These are phyloP conservation scores for Antheraea yamamai DNA, from an alignment of 2,888 invertebrate genomes.

Conservation along the genomic window DNA sequence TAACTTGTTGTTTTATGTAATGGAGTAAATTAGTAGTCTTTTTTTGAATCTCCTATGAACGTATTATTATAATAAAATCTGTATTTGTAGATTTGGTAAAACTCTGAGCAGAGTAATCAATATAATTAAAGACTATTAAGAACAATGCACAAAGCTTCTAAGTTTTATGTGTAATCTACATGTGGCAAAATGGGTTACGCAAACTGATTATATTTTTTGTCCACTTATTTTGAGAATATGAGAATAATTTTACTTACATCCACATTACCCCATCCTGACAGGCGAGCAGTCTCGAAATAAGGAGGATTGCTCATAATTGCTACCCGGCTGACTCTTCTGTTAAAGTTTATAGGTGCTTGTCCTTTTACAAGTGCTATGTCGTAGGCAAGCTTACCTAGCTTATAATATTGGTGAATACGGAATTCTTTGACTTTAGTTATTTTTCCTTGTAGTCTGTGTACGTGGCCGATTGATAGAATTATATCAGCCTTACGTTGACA, in stretches of 20 bases:
- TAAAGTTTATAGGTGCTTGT: slow-evolving; percentile 27
- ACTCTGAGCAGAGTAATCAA: too few species aligned
- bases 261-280: slow-evolving; percentile 41
- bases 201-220: too few species aligned
- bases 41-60: not conserved
- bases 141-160: too few species aligned
- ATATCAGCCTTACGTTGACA: slow-evolving; percentile 10
- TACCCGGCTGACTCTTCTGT: slow-evolving; percentile 29
- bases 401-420: not conserved
- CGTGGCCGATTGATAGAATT: slow-evolving; percentile 28
- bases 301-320: slow-evolving; percentile 28
- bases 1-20: slow-evolving; percentile 3
- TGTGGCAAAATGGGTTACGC: too few species aligned
- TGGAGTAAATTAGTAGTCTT: not conserved
- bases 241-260: slow-evolving; percentile 33
- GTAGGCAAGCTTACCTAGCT: slow-evolving; percentile 14
- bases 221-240: not conserved
- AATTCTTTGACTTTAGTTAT: not conserved
- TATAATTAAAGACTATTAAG: too few species aligned
- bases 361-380: slow-evolving; percentile 41
- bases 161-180: too few species aligned
- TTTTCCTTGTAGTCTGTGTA: slow-evolving; percentile 18
- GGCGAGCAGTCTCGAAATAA: slow-evolving; percentile 24
- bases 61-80: not conserved
- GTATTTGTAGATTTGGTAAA: too few species aligned